Percentiles rank a stretch among this genome's conserved stretches.
Conservation (phyloP, 1,140 invertebrate genomes). For the Anastrepha obliqua region DNA sequence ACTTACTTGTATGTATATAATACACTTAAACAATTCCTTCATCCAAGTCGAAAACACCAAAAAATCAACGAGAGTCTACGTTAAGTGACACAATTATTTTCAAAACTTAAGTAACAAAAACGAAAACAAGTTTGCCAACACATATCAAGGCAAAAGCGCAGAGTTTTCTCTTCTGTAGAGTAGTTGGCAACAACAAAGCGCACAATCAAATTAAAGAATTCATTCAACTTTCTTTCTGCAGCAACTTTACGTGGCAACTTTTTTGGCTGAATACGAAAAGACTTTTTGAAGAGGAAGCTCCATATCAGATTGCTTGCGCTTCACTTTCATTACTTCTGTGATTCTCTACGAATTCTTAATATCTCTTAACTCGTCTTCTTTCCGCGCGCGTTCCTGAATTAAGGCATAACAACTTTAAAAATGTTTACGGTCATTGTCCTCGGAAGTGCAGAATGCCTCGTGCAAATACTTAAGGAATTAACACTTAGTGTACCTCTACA, state of each 20-base stretch:
- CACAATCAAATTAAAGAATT: not conserved
- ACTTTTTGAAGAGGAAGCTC: not conserved
- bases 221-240: not conserved
- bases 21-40: no score
- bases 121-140: not conserved
- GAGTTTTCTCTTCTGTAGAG: not conserved
- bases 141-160: not conserved
- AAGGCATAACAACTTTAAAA: slow-evolving; percentile 15
- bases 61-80: not conserved
- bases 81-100: not conserved
- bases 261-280: not conserved
- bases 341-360: not conserved
- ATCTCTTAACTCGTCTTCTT: not conserved
- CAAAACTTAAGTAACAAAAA: not conserved
- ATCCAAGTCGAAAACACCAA: not conserved
- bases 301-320: not conserved
- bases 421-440: not conserved
- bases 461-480: slow-evolving; percentile 13
- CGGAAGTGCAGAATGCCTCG: slow-evolving; percentile 5
- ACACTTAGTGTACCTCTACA: not conserved
- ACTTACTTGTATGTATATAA: no score
- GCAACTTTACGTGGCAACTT: not conserved
- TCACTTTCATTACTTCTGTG: not conserved
- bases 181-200: not conserved
- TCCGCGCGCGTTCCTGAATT: not conserved